Evolutionary conservation across 2,113 vertebrate species (phyloP).

Genomic region (Verasper variegatus): DNA sequence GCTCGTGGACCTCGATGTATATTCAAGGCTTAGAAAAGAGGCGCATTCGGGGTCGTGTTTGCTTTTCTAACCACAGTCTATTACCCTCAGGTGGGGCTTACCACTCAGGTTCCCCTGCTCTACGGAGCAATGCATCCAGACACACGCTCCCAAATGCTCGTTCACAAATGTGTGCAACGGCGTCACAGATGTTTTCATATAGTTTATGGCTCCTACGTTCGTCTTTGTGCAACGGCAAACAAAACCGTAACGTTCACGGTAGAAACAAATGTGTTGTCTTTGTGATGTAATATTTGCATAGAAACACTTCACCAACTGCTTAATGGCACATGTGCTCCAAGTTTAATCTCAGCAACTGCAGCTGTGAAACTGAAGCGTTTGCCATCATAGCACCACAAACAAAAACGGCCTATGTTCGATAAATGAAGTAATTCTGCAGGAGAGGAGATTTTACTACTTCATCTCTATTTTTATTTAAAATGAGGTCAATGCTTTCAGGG

Average conservation of each 20-base stretch:
- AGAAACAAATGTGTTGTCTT: not conserved
- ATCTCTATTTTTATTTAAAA: not conserved
- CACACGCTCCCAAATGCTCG: not conserved
- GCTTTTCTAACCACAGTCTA: not conserved
- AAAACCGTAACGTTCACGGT: not conserved
- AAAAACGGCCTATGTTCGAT: not conserved
- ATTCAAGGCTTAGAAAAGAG: not conserved
- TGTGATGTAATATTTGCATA: not conserved
- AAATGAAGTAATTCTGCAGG: too few species aligned
- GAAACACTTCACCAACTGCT: not conserved
- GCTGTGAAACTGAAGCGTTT: slow-evolving; percentile 11
- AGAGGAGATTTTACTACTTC: not conserved
- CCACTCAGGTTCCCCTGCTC: not conserved
- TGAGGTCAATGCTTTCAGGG: not conserved
- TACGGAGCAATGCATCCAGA: not conserved
- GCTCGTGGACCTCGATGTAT: not conserved
- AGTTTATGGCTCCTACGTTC: not conserved
- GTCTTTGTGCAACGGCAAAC: not conserved
- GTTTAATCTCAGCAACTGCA: slow-evolving; percentile 1
- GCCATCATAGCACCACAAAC: not conserved
- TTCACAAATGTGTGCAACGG: not conserved
- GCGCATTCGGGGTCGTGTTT: not conserved
- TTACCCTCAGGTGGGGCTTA: not conserved
- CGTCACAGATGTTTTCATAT: not conserved
- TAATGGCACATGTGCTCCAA: not conserved